Base-by-base conservation (phyloP, 1,140 invertebrate genomes). In the Phenacoccus solenopsis region DNA sequence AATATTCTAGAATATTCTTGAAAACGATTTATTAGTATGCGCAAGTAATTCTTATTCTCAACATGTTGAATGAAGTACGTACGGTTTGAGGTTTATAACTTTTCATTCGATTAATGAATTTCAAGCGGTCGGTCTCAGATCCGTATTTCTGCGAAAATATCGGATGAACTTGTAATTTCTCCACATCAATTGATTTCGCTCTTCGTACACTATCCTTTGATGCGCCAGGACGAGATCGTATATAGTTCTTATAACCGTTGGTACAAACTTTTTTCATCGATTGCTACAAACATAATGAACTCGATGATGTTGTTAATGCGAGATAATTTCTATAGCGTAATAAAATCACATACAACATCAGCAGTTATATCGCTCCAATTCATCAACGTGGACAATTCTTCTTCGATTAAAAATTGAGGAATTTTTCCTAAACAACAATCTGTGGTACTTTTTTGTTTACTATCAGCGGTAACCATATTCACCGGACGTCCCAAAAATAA, bases 201-300 rank as follows among this genome's bases (percentile, higher is more conserved):
- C 94, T 81, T 74, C 87, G 88, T 70, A 96, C 89, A 71, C 93
- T 95, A 78, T 98, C 96, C 1, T 82, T 81, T 0, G 94, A 95
- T 0, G 97, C 90, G 1, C 85, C 82, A 28, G 92, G 91, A 71
- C 96, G 81, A 35, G 94, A 94, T 74, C 85, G 84, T 0, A 93
- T 74, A 80, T 98, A 98, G 73, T 96, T 90, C 75, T 90, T 88
- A 80, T 94, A 96, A 1, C 91, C 96, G 78, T 97, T 98, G 10
- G 84, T 82, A 72, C 89, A 88, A 0, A 93, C 91, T 71, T 88
- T 71, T 30, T 67, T 25, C 68, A 68, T 57, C n/a, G 68, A 64
- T 13, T 64, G 61, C 71, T 71, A 67, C 16, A 20, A 69, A 61
- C 20, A n/a, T 16, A 49, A 9, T 49, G 3, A 49, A 49, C 5